Evolutionary conservation across 2,888 invertebrate species (phyloP), one percentile per base, ranked within the genome.

Genomic region (Polydrusus pterygomalis): DNA sequence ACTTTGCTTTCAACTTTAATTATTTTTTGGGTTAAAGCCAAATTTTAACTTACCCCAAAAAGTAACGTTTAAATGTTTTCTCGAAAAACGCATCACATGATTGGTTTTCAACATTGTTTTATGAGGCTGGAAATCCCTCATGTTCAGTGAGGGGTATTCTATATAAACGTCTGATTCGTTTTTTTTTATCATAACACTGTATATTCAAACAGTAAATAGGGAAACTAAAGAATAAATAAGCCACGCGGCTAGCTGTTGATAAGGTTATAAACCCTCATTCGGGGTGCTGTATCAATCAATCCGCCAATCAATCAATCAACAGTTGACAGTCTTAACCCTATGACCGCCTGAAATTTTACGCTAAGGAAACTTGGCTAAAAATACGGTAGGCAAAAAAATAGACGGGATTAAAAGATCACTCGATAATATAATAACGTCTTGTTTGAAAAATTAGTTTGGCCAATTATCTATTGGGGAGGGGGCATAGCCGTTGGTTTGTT

Each of bases 1-100:
- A 60, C 38, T 60, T 60, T 30, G 17, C 13, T 25, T 51, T 51
- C 2, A 51, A 51, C 30, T 54, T 54, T 54, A 54, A 20, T 54
- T 25, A 30, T 54, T 54, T 9, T 25, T 2, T 10, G 3, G 3
- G 25, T 54, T n/a, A 10, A 17, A n/a, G 7, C 6, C 5, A 54
- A 54, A 25, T 1, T 25, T 25, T 25, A 5, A 25, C 25, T n/a
- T n/a, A n/a, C n/a, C n/a, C n/a, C n/a, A n/a, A n/a, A n/a, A n/a
- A n/a, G n/a, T n/a, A n/a, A n/a, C n/a, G n/a, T n/a, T n/a, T n/a
- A n/a, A n/a, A n/a, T n/a, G n/a, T n/a, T n/a, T n/a, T n/a, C n/a
- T n/a, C n/a, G n/a, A n/a, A n/a, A n/a, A n/a, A n/a, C n/a, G n/a
- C n/a, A n/a, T n/a, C n/a, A n/a, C n/a, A n/a, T n/a, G n/a, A n/a